Base-by-base conservation (phyloP, 2,113 vertebrate genomes). In the Hoplias malabaricus region DNA sequence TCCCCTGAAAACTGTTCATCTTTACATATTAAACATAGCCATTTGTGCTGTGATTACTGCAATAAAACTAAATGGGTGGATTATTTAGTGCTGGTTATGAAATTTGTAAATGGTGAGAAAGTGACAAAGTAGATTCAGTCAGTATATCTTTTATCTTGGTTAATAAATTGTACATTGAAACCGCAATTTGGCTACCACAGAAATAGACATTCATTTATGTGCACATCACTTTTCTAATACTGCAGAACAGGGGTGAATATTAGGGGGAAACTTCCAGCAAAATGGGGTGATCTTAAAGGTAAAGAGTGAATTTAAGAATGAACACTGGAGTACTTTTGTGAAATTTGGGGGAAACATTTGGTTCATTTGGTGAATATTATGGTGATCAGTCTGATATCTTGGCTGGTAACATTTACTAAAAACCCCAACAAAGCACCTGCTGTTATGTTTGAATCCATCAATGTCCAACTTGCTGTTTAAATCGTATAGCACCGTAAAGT, bases 401-500 rank as follows among this genome's bases (percentile, higher is more conserved):
- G 68, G 76, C 57, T 70, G 7, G 25, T 78, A 36, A 63, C 68
- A 4, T 72, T 63, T 59, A 71, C 63, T 65, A 42, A 63, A 21
- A 25, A 62, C 69, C 61, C 33, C 0, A 48, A 53, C 42, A 29
- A 69, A 34, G 48, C 74, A 68, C 34, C 13, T 5, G 14, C 10
- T 53, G 48, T 53, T 53, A 21, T 53, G 7, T 7, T 53, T 53
- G n/a, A 53, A 21, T 3, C 48, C 48, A 23, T 23, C 21, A 23
- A 36, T 40, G 14, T 77, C 31, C 40, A 70, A 62, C 40, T 70
- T 70, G 11, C 59, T 31, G 87, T 87, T 88, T 77, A 86, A 87
- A 87, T 88, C 75, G 87, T 86, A 87, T 92, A 92, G 92, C 92
- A 93, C 90, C 92, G 62, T 88, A 86, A 88, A 85, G 85, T 89